A percentile compares a stretch with the other conserved stretches of the same genome.
Evolutionary conservation across 2,888 invertebrate genomes (phyloP).

Genomic region (Antitype chi): DNA sequence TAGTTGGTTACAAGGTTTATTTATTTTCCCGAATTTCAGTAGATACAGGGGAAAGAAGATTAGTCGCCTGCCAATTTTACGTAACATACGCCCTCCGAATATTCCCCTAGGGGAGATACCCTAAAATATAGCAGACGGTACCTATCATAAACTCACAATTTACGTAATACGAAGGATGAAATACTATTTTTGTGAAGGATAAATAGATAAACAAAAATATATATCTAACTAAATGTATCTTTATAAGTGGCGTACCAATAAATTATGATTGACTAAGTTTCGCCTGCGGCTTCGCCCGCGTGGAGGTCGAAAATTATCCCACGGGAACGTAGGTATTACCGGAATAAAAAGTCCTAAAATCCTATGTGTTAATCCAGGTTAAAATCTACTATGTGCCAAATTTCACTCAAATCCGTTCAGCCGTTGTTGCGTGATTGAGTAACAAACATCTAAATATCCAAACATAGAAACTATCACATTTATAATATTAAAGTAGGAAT

Average conservation of each 20-base stretch:
- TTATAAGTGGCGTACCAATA: background rate
- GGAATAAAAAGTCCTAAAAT: too few relatives aligned
- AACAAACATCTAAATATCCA: too few relatives aligned
- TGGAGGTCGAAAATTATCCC: too few relatives aligned
- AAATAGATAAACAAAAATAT: background rate
- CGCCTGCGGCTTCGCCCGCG: too few relatives aligned
- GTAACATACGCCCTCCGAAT: conserved; percentile 35
- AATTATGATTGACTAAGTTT: background rate
- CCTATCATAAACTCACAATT: conserved; percentile 57
- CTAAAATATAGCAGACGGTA: conserved; percentile 16
- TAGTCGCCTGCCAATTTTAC: conserved; percentile 44
- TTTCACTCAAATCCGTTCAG: too few relatives aligned
- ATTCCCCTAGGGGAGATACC: conserved; percentile 40
- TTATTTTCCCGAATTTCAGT: background rate
- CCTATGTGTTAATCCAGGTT: too few relatives aligned
- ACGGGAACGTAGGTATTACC: too few relatives aligned
- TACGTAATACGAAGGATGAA: conserved; percentile 14
- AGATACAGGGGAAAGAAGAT: conserved; percentile 21
- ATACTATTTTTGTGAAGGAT: conserved; percentile 8
- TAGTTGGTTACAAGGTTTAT: conserved; percentile 1
- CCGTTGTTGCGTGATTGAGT: too few relatives aligned
- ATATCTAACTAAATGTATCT: background rate
- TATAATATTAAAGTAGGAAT: too few relatives aligned
- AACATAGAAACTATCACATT: too few relatives aligned
- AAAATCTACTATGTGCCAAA: too few relatives aligned